Conservation (phyloP, 2,888 invertebrate species). For the Dorcus parallelipipedus region DNA sequence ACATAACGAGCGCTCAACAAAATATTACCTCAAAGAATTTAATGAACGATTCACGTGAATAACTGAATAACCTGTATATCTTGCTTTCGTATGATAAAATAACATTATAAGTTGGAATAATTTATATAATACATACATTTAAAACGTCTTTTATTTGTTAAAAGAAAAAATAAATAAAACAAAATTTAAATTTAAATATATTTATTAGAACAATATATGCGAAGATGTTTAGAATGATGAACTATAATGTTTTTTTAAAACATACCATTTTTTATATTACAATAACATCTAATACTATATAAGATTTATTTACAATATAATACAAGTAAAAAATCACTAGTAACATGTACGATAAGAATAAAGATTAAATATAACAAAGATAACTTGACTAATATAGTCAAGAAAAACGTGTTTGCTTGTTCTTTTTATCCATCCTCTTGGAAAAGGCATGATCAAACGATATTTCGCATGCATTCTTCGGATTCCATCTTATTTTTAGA, state of each 20-base stretch:
- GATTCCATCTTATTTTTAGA: too few species aligned
- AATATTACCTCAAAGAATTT: too few species aligned
- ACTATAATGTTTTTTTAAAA: conserved; percentile 40
- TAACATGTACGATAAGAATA: conserved; percentile 33
- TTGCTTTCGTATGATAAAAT: too few species aligned
- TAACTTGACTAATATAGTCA: conserved; percentile 43
- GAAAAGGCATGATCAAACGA: too few species aligned
- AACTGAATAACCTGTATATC: too few species aligned
- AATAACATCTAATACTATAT: conserved; percentile 30
- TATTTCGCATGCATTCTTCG: too few species aligned
- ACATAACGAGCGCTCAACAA: too few species aligned
- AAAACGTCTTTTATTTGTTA: too few species aligned
- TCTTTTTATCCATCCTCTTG: conserved; percentile 14
- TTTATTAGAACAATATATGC: conserved; percentile 23
- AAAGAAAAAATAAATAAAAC: too few species aligned
- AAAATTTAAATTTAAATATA: conserved; percentile 13
- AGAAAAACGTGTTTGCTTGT: conserved; percentile 17
- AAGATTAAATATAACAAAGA: conserved; percentile 32
- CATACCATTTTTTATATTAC: conserved; percentile 40
- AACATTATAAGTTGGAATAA: too few species aligned
- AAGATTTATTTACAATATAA: conserved; percentile 43
- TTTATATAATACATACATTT: too few species aligned
- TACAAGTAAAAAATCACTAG: conserved; percentile 43
- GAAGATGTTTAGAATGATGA: conserved; percentile 24
- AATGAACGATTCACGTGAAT: too few species aligned